phyloP scores from a whole-genome alignment of 1,140 invertebrate species.

The Magallana gigas region DNA sequence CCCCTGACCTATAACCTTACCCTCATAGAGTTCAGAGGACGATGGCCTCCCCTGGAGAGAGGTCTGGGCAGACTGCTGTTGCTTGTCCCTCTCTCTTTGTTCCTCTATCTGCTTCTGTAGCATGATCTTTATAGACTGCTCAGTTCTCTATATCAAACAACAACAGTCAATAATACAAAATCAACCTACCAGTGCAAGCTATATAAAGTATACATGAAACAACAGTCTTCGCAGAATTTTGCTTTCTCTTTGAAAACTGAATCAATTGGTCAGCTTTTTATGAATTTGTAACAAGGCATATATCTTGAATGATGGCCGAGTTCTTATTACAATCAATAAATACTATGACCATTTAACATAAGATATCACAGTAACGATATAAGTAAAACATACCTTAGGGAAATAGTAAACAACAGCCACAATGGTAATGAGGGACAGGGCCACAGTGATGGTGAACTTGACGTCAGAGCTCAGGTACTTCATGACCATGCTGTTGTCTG shows the following conservation, averaged over 20 bases:
- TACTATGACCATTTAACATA: no score
- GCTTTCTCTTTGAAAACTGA: no score
- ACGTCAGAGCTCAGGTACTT: conserved; percentile 61
- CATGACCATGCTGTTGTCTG: neutral
- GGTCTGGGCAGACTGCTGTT: conserved; percentile 67
- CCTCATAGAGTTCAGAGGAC: conserved; percentile 59
- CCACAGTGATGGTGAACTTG: conserved; percentile 70
- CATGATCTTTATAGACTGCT: conserved; percentile 74
- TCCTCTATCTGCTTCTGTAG: conserved; percentile 72
- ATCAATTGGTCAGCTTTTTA: no score
- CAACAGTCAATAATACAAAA: no score
- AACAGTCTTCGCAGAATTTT: no score
- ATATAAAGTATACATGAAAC: no score
- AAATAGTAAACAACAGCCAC: conserved; percentile 70
- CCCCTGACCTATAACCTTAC: conserved; percentile 41
- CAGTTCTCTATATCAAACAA: conserved; percentile 61
- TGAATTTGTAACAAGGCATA: no score
- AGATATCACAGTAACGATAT: neutral
- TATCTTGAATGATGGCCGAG: no score
- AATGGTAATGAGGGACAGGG: conserved; percentile 65
- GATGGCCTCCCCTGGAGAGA: conserved; percentile 52
- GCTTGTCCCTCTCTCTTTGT: conserved; percentile 60
- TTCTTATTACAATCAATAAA: no score
- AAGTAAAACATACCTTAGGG: conserved; percentile 65
- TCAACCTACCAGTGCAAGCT: no score